Evolutionary conservation across 2,888 invertebrate species (phyloP), one percentile per base, ranked within the genome.

Genomic region (Lasioglossum villosulum): DNA sequence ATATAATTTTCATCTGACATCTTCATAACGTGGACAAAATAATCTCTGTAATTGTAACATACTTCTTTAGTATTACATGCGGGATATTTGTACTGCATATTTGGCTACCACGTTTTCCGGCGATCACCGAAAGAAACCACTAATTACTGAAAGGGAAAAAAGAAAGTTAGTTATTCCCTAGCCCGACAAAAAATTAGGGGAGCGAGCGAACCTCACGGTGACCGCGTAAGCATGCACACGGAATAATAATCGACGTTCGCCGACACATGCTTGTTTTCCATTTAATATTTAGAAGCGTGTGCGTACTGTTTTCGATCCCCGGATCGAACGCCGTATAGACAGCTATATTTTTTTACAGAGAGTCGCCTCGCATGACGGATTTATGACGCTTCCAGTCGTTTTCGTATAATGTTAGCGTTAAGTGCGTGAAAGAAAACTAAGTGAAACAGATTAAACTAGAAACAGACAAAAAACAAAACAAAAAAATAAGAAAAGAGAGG

Each of bases 281-380:
- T 82, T 66, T 66, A 52, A 78, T 74, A 56, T n/a, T 34, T 78
- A 78, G 66, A 45, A 12, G 37, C 72, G 56, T 45, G 68, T 37
- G 68, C 68, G 23, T 59, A 68, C 27, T 48, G 30, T 68, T 83
- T 30, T 63, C 39, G 39, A 68, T 74, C 42, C 30, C 2, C 48
- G 39, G 52, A 78, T 83, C 42, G 75, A 66, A 75, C 45, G 23
- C 68, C n/a, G 48, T 48, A 39, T 39, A 77, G 56, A 30, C 73
- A 59, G 27, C 42, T 42, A 63, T 83, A 77, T 84, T 70, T 77
- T 77, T 84, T 77, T 70, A 83, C 34, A 66, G 59, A 66, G 30
- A 66, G 39, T 39, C 39, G 48, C 79, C 75, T 80, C 79, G 79
- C 75, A 75, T 75, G 37, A 68, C 48, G 75, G 75, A 75, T 66